These are phyloP conservation scores for Strix occidentalis DNA, from an alignment of 2,797 vertebrate genomes.

Conservation along the genomic window DNA sequence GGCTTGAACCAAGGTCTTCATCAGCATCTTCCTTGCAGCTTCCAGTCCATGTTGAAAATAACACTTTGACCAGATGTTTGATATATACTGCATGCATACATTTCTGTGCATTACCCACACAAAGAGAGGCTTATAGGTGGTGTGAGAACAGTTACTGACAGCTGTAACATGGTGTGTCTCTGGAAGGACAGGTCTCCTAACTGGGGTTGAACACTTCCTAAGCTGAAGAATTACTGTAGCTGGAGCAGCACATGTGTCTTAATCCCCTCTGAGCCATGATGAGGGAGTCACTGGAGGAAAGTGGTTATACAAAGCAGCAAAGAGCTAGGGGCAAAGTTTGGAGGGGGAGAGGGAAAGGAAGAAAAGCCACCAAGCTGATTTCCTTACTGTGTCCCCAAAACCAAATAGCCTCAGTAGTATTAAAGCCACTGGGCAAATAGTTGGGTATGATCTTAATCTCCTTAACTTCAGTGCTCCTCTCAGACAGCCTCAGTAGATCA, in stretches of 20 bases:
- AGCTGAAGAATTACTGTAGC: background rate
- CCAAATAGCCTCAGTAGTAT: background rate
- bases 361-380: background rate
- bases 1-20: background rate
- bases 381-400: background rate
- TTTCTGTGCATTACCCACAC: background rate
- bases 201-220: background rate
- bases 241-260: background rate
- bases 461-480: background rate
- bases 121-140: background rate
- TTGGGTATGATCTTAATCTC: background rate
- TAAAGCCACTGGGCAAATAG: background rate
- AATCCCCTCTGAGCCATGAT: background rate
- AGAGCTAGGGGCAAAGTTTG: background rate
- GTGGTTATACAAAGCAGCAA: background rate
- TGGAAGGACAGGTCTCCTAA: background rate
- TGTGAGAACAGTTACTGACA: background rate
- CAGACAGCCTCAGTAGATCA: background rate
- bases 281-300: background rate
- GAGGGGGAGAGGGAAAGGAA: background rate
- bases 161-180: background rate
- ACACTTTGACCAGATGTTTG: background rate
- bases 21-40: background rate
- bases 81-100: background rate
- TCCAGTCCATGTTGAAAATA: background rate